Conservation (phyloP, 64 coral and sea anemone species). For the Montipora foliosa region DNA sequence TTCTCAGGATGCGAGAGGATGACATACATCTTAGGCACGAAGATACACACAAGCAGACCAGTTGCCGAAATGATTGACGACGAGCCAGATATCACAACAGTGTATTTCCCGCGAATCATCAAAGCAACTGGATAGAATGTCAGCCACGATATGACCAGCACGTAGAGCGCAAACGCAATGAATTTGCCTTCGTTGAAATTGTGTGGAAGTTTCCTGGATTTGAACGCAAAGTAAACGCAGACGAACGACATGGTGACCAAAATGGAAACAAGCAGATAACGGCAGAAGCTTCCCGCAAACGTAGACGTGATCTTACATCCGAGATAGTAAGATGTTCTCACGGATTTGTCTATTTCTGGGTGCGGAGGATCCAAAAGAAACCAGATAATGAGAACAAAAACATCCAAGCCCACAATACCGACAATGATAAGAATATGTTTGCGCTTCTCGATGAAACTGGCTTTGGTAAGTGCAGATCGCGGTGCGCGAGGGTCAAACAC, state of each 20-base stretch:
- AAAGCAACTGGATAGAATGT: slow-evolving; percentile 79
- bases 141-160: slow-evolving; percentile 61
- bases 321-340: too few species aligned
- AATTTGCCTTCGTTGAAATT: slow-evolving; percentile 93
- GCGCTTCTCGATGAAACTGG: too few species aligned
- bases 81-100: slow-evolving; percentile 41
- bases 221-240: slow-evolving; percentile 1
- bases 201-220: slow-evolving; percentile 74
- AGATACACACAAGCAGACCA: slow-evolving; percentile 71
- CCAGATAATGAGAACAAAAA: too few species aligned
- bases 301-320: too few species aligned
- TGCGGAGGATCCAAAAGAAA: too few species aligned
- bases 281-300: too few species aligned
- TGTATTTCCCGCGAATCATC: slow-evolving; percentile 62
- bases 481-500: too few species aligned
- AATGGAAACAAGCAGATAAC: too few species aligned
- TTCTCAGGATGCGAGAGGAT: slow-evolving; percentile 77
- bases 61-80: slow-evolving; percentile 68
- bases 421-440: background rate
- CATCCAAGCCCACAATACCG: background rate
- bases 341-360: too few species aligned
- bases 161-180: slow-evolving; percentile 78
- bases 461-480: too few species aligned
- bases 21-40: slow-evolving; percentile 83
- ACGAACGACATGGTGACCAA: too few species aligned